Percentiles rank a stretch among this genome's conserved stretches.
These are phyloP conservation scores for Mythimna ferrago DNA, from an alignment of 2,888 invertebrate genomes.

Conservation along the genomic window DNA sequence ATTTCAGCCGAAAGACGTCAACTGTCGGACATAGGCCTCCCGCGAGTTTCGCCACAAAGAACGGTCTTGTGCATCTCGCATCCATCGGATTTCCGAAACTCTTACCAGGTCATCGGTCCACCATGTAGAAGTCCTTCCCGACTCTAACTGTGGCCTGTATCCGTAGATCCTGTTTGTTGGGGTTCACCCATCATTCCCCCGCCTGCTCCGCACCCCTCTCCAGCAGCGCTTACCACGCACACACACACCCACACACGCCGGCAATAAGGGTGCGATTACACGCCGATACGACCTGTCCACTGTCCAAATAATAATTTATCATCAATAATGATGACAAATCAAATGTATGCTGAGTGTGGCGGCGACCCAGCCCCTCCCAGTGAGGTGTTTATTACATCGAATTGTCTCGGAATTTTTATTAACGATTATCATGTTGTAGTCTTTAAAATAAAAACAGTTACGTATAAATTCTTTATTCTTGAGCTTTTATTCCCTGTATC, in stretches of 20 bases:
- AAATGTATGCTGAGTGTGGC: constrained; percentile 3
- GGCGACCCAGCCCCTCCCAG: background rate
- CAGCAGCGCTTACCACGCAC: background rate
- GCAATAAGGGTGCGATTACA: constrained; percentile 45
- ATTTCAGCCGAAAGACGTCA: no score
- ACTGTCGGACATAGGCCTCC: no score
- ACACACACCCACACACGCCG: background rate
- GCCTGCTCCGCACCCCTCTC: background rate
- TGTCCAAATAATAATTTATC: constrained; percentile 53
- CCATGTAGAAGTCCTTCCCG: no score
- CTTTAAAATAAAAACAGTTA: background rate
- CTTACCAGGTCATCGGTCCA: no score
- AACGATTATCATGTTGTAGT: constrained; percentile 4
- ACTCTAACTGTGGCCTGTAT: background rate
- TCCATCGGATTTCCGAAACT: no score
- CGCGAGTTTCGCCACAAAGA: no score
- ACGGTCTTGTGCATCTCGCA: no score
- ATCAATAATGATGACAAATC: constrained; percentile 45
- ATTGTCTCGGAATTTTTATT: constrained; percentile 1
- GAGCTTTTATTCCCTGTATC: background rate
- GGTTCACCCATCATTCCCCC: background rate
- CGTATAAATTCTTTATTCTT: background rate
- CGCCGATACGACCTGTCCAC: constrained; percentile 51
- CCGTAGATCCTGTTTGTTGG: constrained; percentile 3
- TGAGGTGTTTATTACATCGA: background rate